phyloP scores from a whole-genome alignment of 2,888 invertebrate species.

The Macrophya annulata region DNA sequence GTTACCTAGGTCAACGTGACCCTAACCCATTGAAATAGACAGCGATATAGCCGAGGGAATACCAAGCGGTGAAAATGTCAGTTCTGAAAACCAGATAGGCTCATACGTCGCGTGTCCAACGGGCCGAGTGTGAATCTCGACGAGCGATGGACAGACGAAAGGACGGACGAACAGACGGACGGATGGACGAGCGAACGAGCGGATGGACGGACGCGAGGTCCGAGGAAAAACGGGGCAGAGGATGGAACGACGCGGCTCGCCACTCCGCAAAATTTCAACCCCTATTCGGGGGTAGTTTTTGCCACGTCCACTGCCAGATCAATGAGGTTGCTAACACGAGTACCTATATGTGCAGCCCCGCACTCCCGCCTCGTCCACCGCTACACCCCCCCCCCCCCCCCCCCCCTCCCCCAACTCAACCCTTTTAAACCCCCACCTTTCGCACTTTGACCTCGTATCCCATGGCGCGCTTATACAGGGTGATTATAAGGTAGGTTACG shows the following conservation, averaged over 20 bases:
- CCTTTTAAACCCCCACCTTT: conserved; percentile 42
- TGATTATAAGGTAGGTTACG: conserved; percentile 68
- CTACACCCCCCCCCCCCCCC: conserved; percentile 48
- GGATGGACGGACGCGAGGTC: conserved; percentile 54
- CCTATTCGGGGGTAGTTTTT: conserved; percentile 75
- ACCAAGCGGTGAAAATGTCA: conserved; percentile 12
- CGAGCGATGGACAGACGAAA: conserved; percentile 67
- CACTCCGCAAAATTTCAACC: conserved; percentile 77
- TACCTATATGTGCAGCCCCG: conserved; percentile 71
- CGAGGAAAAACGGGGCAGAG: conserved; percentile 60
- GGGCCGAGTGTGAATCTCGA: conserved; percentile 76
- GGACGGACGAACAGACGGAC: conserved; percentile 71
- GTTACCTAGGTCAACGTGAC: conserved; percentile 51
- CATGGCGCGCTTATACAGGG: conserved; percentile 64
- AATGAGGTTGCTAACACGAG: conserved; percentile 79
- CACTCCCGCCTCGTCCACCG: conserved; percentile 52
- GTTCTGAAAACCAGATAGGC: conserved; percentile 29
- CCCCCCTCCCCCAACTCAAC: conserved; percentile 34
- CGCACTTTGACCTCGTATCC: conserved; percentile 53
- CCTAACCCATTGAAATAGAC: conserved; percentile 76
- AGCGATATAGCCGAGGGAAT: conserved; percentile 59
- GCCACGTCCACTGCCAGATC: conserved; percentile 78
- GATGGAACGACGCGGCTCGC: conserved; percentile 66
- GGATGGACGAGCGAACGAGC: conserved; percentile 58
- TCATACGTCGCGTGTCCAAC: conserved; percentile 75